These are phyloP conservation scores for Cydia pomonella DNA, from an alignment of 1,140 invertebrate genomes.

Conservation along the genomic window DNA sequence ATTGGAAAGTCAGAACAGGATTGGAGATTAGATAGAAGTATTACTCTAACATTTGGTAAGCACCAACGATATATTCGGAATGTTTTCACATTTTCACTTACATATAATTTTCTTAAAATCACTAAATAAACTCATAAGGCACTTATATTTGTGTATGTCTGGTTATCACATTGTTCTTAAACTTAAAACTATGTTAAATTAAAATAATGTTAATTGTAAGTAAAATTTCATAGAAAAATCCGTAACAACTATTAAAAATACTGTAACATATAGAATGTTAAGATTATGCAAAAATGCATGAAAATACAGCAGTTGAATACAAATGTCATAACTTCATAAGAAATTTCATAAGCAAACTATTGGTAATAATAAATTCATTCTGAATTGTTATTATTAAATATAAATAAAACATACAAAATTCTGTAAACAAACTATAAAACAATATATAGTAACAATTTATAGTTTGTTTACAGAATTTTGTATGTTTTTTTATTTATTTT, in stretches of 20 bases:
- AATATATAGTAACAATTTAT: not conserved
- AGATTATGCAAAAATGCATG: constrained; percentile 12
- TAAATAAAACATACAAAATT: not conserved
- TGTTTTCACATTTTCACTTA: not conserved
- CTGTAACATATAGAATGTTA: not conserved
- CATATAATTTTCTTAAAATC: not conserved
- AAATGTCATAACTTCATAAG: constrained; percentile 15
- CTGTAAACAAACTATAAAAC: not conserved
- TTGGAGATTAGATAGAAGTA: not conserved
- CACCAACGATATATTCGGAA: constrained; percentile 14
- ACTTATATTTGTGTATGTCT: constrained; percentile 18
- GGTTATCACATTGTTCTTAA: constrained; percentile 29
- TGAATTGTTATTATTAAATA: not conserved
- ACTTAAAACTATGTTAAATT: constrained; percentile 19
- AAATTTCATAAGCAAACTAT: not conserved
- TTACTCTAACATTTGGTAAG: constrained; percentile 21
- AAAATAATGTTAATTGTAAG: not conserved
- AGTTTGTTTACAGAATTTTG: not conserved
- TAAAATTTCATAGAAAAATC: constrained; percentile 14
- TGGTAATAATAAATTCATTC: too few species aligned
- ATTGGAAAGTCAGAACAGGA: not conserved
- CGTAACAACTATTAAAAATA: not conserved
- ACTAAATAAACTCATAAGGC: constrained; percentile 20
- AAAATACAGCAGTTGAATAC: not conserved
- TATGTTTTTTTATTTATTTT: not conserved